Evolutionary conservation across 2,888 invertebrate species (phyloP), one percentile per base, ranked within the genome.

Genomic region (Prosapia bicincta): DNA sequence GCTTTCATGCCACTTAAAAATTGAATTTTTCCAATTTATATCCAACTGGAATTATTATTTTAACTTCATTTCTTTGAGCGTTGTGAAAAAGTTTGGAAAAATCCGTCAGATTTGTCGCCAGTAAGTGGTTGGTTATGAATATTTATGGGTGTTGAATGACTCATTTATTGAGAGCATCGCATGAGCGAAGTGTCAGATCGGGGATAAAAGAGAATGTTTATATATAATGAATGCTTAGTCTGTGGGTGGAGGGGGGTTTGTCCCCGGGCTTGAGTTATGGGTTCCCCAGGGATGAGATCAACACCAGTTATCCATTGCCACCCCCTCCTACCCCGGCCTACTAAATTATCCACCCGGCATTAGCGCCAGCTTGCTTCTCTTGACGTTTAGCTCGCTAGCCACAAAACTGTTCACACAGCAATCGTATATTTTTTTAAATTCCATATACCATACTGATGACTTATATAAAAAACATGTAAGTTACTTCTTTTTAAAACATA

Each of bases 251-350:
- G 38, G 3, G 13, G 38, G 38, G 38, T 2, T 9, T 13, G 38
- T 38, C 38, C 38, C 38, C 38, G 38, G 54, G 74, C 70, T 70
- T 78, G 79, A 80, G 78, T 79, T 79, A 79, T 78, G 75, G 75
- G 75, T 73, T 78, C 79, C 78, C 79, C 20, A 82, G 82, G 80
- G 83, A 79, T 75, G 75, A 76, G 78, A 78, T 79, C 84, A 84
- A 86, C 86, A 85, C 85, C 84, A 85, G 85, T 86, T 86, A 85
- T 86, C 85, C 86, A 86, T 86, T 83, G 85, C 83, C 82, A 81
- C 81, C 82, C 82, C 81, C 80, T 79, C 77, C 78, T 80, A 77
- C 81, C 82, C 72, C 76, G 7, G 20, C 54, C 54, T 54, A 54
- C 54, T 54, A 54, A 54, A 54, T 54, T 54, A 54, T 54, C 54